A percentile compares a stretch with the other conserved stretches of the same genome.
phyloP scores from a whole-genome alignment of 2,888 invertebrate species.

The Craniophora ligustri region DNA sequence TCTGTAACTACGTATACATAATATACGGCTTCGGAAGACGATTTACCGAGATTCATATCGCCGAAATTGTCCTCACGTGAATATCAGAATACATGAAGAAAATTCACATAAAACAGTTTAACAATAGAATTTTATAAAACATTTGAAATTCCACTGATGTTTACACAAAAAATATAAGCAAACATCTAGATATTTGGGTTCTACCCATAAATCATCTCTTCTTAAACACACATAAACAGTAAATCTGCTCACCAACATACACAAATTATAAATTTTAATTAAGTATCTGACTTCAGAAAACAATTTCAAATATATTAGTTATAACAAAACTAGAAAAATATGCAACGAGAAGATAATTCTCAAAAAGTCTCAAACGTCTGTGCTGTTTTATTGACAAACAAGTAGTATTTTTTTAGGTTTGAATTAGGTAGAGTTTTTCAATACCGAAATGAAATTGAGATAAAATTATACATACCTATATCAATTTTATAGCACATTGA shows the following conservation, averaged over 20 bases:
- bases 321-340: neutral
- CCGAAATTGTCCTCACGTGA: slow-evolving; percentile 6
- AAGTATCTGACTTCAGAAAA: neutral
- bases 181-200: neutral
- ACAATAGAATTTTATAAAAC: slow-evolving; percentile 3
- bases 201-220: neutral
- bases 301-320: no score
- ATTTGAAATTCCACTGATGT: neutral
- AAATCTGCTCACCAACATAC: neutral
- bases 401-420: no score
- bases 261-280: neutral
- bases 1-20: no score
- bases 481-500: no score
- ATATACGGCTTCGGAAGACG: slow-evolving; percentile 6
- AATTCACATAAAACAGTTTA: slow-evolving; percentile 13
- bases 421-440: no score
- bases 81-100: neutral
- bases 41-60: slow-evolving; percentile 12
- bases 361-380: no score
- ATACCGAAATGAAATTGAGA: no score
- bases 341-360: no score
- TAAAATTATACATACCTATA: no score
- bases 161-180: neutral
- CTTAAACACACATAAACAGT: neutral
- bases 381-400: no score